Evolutionary conservation across 2,888 invertebrate species (phyloP).

Genomic region (Electrophaes corylata): DNA sequence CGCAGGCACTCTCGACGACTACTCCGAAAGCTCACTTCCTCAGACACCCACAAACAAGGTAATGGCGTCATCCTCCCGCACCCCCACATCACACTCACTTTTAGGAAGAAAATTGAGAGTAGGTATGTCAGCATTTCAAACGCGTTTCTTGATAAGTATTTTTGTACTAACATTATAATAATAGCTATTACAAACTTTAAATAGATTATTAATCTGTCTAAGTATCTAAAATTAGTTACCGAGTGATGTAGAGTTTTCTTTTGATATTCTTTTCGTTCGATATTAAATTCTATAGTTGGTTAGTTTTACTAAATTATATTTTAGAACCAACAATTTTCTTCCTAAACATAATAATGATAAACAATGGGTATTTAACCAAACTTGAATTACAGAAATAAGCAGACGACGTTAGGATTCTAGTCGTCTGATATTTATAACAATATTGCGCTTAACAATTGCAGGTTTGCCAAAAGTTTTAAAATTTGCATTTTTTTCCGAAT

Average conservation of each 20-base stretch:
- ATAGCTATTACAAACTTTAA: no score
- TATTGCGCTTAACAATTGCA: constrained; percentile 81
- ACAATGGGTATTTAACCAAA: neutral
- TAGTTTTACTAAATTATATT: neutral
- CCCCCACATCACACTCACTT: constrained; percentile 1
- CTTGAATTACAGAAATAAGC: constrained; percentile 59
- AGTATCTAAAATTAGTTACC: no score
- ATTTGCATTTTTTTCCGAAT: constrained; percentile 82
- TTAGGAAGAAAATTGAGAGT: constrained; percentile 18
- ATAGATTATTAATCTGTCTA: no score
- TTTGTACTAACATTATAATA: no score
- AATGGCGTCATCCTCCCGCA: constrained; percentile 40
- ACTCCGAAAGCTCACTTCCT: constrained; percentile 81
- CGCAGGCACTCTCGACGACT: constrained; percentile 75
- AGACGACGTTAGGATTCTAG: constrained; percentile 46
- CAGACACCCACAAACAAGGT: constrained; percentile 88
- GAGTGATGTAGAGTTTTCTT: no score
- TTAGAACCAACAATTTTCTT: constrained; percentile 10
- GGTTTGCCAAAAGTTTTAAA: constrained; percentile 83
- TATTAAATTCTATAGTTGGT: no score
- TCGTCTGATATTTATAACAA: constrained; percentile 38
- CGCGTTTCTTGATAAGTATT: no score
- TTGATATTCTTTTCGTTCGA: no score
- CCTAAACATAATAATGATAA: constrained; percentile 4
- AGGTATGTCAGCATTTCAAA: no score